A percentile compares a stretch with the other conserved stretches of the same genome.
Evolutionary conservation across 2,797 vertebrate genomes (phyloP).

Genomic region (Ataeniobius toweri): DNA sequence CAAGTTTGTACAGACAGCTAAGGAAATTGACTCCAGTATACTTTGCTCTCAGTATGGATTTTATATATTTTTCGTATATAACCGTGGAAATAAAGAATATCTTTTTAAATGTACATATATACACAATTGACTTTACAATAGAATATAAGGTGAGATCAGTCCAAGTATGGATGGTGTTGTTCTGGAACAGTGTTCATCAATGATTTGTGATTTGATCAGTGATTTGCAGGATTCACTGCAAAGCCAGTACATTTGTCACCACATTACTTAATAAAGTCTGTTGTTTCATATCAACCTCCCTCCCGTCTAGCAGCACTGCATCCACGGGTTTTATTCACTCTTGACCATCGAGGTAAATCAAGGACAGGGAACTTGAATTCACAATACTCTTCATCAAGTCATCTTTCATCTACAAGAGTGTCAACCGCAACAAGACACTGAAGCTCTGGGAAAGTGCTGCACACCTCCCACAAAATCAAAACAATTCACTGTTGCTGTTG

Average conservation of each 20-base stretch:
- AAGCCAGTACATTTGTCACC: not conserved
- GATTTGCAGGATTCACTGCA: not conserved
- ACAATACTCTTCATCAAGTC: not conserved
- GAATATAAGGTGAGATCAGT: too few species aligned
- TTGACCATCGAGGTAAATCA: not conserved
- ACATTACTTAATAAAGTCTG: not conserved
- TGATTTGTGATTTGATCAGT: too few species aligned
- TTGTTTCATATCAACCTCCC: not conserved
- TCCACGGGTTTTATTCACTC: not conserved
- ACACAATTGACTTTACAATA: too few species aligned
- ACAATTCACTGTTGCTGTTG: not conserved
- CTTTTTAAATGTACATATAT: too few species aligned
- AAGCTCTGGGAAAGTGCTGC: not conserved
- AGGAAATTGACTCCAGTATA: too few species aligned
- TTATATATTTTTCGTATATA: too few species aligned
- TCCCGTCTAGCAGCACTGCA: not conserved
- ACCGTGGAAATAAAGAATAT: too few species aligned
- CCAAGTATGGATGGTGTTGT: too few species aligned
- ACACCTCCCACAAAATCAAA: not conserved
- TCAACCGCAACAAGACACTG: not conserved
- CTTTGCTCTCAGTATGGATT: too few species aligned
- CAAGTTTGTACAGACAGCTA: too few species aligned
- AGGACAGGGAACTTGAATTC: not conserved
- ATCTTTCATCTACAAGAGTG: not conserved
- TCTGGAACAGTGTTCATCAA: too few species aligned